These are phyloP conservation scores for Cheiracanthium punctorium DNA, from an alignment of 2,888 invertebrate genomes.

Conservation along the genomic window DNA sequence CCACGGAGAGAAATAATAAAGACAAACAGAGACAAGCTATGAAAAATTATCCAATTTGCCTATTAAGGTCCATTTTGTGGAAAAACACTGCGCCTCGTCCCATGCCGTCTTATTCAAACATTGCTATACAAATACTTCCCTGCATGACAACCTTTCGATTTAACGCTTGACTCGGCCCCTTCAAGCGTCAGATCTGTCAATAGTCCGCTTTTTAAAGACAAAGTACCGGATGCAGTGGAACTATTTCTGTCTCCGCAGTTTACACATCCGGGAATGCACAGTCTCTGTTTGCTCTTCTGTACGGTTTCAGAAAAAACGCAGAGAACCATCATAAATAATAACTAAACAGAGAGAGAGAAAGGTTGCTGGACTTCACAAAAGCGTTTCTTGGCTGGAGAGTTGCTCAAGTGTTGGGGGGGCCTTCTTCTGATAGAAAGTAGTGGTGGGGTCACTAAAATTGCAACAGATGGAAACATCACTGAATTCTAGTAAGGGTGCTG, in stretches of 20 bases:
- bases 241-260: slow-evolving; percentile 62
- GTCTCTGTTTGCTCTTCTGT: background rate
- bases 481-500: no score
- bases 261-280: slow-evolving; percentile 54
- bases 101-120: background rate
- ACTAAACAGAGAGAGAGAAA: no score
- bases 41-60: background rate
- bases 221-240: slow-evolving; percentile 55
- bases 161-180: slow-evolving; percentile 3
- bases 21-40: background rate
- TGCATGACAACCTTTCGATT: slow-evolving; percentile 4
- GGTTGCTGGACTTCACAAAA: background rate
- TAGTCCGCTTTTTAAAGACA: slow-evolving; percentile 29
- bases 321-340: background rate
- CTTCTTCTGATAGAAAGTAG: no score
- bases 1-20: no score
- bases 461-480: no score
- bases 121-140: background rate
- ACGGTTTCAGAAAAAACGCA: background rate
- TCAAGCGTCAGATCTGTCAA: slow-evolving; percentile 13
- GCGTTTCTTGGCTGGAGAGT: background rate
- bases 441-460: no score
- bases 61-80: background rate
- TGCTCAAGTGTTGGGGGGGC: background rate
- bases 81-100: background rate